A percentile compares a stretch with the other conserved stretches of the same genome.
Evolutionary conservation across 2,113 vertebrate genomes (phyloP).

Genomic region (Notothenia coriiceps): DNA sequence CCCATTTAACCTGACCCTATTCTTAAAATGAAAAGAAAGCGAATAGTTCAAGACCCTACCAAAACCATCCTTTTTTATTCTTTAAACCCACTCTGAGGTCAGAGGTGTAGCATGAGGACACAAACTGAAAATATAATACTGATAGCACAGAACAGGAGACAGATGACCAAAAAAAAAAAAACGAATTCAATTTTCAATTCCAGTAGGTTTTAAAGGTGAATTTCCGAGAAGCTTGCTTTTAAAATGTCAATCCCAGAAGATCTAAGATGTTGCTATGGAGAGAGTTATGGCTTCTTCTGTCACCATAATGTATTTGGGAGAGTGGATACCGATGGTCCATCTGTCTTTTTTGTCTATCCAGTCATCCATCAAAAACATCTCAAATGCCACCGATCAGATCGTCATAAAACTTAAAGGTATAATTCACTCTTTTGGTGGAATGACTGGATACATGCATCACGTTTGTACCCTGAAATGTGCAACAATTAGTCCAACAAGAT

Average conservation of each 20-base stretch:
- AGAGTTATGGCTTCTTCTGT: neutral
- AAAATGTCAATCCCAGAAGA: conserved; percentile 8
- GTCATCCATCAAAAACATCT: conserved; percentile 4
- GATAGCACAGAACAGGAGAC: neutral
- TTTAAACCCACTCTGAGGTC: conserved; percentile 4
- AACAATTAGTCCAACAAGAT: conserved; percentile 8
- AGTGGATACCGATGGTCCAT: neutral
- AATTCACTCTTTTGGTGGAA: neutral
- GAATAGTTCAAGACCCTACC: neutral
- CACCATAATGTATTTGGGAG: neutral
- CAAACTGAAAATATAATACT: neutral
- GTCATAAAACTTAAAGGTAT: neutral
- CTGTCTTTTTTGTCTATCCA: neutral
- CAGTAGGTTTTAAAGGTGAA: neutral
- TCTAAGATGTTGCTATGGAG: neutral
- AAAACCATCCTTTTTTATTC: neutral
- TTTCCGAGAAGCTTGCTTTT: conserved; percentile 1
- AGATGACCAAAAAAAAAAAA: neutral
- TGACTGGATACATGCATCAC: neutral
- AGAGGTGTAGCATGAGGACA: conserved; percentile 15
- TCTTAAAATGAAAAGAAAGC: neutral
- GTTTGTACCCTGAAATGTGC: neutral
- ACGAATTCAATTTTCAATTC: conserved; percentile 2
- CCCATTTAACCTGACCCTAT: neutral
- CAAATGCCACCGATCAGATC: conserved; percentile 9